Base-by-base conservation (phyloP, 1,140 invertebrate species). In the Ooceraea biroi region DNA sequence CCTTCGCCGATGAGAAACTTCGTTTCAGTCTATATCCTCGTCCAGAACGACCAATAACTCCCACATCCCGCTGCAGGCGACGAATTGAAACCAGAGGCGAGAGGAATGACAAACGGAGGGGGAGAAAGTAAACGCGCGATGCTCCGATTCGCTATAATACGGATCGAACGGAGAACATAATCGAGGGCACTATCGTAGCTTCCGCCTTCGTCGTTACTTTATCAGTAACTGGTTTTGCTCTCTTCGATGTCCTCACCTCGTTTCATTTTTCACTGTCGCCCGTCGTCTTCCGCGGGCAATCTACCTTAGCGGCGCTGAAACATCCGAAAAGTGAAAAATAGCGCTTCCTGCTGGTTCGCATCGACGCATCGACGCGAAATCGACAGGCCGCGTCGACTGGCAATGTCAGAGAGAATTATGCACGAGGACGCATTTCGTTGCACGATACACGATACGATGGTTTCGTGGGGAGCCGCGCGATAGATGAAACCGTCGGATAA, bases 101-200 rank as follows among this genome's bases (percentile, higher is more conserved):
- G 52, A 22, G n/a, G 22, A 55, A n/a, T 19, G 46, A 41, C 27
- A 0, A 36, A 7, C 36, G 17, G 48, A 58, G 3, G 14, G 10
- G 48, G 22, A 41, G 27, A 50, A 68, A 71, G 57, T 48, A 57
- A 84, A 61, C 22, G 63, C 36, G 17, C 10, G 5, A 57, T 11
- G 25, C 10, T 4, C 4, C 41, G 61, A 77, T 83, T 65, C 48
- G 68, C 22, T 50, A 60, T 73, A 65, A 30, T 44, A 48, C 46
- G 69, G 84, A 87, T 86, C 63, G 25, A 48, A n/a, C 19, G 74
- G n/a, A n/a, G n/a, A n/a, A n/a, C 22, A 82, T 87, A 87, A 87
- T 87, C 85, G 85, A 71, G 86, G 66, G 65, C 65, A 36, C 22
- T 48, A 71, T 78, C 44, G 69, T 86, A 77, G 65, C 55, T 41